Evolutionary conservation across 2,888 invertebrate species (phyloP), one percentile per base, ranked within the genome.

Genomic region (Xanthia icteritia): DNA sequence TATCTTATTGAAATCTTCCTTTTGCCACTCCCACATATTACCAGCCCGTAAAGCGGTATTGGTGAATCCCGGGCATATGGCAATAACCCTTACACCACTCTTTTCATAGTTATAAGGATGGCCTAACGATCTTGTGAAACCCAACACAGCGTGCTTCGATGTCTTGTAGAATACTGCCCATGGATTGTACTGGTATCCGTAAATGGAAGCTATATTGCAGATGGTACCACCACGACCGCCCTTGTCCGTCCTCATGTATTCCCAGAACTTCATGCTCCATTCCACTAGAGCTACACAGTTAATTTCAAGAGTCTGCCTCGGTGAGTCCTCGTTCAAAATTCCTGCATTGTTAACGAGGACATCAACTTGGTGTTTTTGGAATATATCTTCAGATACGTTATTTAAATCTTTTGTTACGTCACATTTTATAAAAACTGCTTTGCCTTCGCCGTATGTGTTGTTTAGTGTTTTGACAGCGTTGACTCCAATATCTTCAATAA

Each of bases 181-280:
- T 27, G 87, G 87, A 48, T 36, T 78, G 39, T 45, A 65, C 9
- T 73, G 39, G 54, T 58, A 93, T 0, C 97, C 97, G 77, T 97
- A 95, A 23, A 97, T 95, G 1, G 97, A 97, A 2, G 97, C 94
- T 58, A 97, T 92, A 89, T 98, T 98, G 31, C 97, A 94, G 66
- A 98, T 96, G 5, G 96, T 95, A 6, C 97, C 97, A 6, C 97
- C 97, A 61, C 92, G 89, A 0, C 97, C 97, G 2, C 96, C 95
- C 45, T 94, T 95, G 82, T 97, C 94, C 70, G 92, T 95, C n/a
- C 97, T 94, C 96, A 97, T 96, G 89, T 96, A 94, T 73, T 97
- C 93, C 86, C 97, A 93, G 48, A 96, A 97, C 42, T 97, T 93
- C 39, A 96, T 90, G 0, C 95, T 94, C 79, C 97, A 93, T 64